A percentile compares a stretch with the other conserved stretches of the same genome.
Conservation (phyloP, 2,888 invertebrate genomes). For the Hypolimnas misippus region DNA sequence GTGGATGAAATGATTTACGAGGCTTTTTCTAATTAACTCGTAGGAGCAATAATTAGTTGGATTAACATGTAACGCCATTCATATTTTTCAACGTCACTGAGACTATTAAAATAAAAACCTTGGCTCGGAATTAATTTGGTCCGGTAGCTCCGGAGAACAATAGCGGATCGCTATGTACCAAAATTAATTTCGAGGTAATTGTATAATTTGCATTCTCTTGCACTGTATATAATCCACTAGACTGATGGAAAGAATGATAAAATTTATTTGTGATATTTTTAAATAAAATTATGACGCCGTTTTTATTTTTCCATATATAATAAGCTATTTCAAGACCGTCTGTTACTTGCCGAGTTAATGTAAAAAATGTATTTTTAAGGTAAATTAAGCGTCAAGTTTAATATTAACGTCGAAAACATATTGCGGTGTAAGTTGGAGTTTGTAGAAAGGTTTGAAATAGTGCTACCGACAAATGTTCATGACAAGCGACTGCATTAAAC, state of each 20-base stretch:
- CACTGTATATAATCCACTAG: conserved; percentile 21
- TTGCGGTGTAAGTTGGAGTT: conserved; percentile 38
- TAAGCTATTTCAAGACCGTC: not conserved
- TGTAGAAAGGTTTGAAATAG: conserved; percentile 62
- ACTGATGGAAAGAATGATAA: conserved; percentile 21
- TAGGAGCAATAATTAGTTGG: conserved; percentile 70
- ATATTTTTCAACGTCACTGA: conserved; percentile 66
- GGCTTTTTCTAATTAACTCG: conserved; percentile 75
- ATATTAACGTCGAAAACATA: conserved; percentile 33
- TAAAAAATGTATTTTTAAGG: not conserved
- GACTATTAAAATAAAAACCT: conserved; percentile 61
- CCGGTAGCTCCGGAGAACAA: conserved; percentile 53
- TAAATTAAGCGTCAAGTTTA: conserved; percentile 25
- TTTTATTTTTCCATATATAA: not conserved
- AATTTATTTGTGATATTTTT: conserved; percentile 4
- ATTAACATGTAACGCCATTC: conserved; percentile 73
- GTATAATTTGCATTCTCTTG: conserved; percentile 22
- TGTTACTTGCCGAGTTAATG: not conserved
- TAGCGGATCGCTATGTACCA: conserved; percentile 24
- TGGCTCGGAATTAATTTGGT: conserved; percentile 56
- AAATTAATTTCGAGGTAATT: conserved; percentile 30
- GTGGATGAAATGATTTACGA: conserved; percentile 75
- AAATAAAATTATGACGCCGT: not conserved
- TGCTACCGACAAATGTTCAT: conserved; percentile 80
- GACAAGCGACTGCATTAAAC: conserved; percentile 78